Evolutionary conservation across 2,113 vertebrate genomes (phyloP), one percentile per base, ranked within the genome.

Genomic region (Galbula dea): DNA sequence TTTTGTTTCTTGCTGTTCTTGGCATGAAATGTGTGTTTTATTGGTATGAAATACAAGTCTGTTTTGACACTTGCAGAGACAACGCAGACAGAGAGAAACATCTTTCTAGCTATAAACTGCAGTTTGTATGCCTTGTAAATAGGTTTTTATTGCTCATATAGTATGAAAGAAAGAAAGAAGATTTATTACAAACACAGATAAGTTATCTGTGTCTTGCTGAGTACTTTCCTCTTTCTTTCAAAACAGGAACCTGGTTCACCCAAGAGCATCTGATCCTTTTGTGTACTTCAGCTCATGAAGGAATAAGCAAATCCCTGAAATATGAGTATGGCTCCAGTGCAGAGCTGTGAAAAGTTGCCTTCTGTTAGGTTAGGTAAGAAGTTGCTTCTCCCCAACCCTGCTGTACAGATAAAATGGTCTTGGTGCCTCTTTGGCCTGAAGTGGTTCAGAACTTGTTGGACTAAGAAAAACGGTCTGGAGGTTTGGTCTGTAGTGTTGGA

Each of bases 1-100:
- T 96, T 95, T 96, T 96, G 89, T 94, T 96, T 96, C 96, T 94
- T 92, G 90, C 92, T 96, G 94, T 93, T 97, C 94, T 92, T 96
- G 92, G 94, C 89, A 96, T 63, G 71, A 85, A 92, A 89, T 39
- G 61, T 9, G 30, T 95, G 93, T 90, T 96, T 95, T 93, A 95
- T 87, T 93, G 88, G 83, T 96, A 97, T 92, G 86, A 93, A 97
- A 96, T 94, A 91, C 88, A 94, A 94, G 94, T 85, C 92, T 97
- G 93, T 96, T 97, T 95, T 95, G 95, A 96, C 96, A 95, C 93
- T 96, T 96, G 92, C 36, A 83, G 94, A 96, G 93, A 94, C 86
- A 96, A 94, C 69, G 0, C 94, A 95, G 94, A 82, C 76, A 90
- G 90, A 72, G 68, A 66, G 90, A 92, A 92, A 83, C 88, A 86